A percentile compares a stretch with the other conserved stretches of the same genome.
phyloP scores from a whole-genome alignment of 2,888 invertebrate species.

The Phasia obesa region DNA sequence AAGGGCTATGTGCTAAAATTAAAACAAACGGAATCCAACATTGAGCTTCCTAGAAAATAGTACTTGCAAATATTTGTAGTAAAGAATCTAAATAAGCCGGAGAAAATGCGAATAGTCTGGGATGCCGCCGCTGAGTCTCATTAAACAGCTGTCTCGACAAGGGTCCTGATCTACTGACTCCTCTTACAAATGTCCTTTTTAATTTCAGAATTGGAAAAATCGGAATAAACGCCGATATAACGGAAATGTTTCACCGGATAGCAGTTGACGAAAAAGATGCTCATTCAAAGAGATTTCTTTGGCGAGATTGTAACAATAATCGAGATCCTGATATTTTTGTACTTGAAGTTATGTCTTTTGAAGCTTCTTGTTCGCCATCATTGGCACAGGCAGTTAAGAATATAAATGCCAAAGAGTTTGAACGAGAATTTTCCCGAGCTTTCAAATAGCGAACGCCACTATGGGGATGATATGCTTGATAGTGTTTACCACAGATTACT shows the following conservation, averaged over 20 bases:
- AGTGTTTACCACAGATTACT: too few relatives aligned
- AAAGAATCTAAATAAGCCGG: too few relatives aligned
- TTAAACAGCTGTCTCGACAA: too few relatives aligned
- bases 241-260: neutral
- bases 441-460: conserved; percentile 64
- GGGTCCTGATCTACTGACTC: neutral
- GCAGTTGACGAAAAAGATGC: conserved; percentile 71
- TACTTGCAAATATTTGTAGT: too few relatives aligned
- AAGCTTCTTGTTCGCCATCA: conserved; percentile 72
- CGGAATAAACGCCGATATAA: neutral
- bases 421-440: conserved; percentile 62
- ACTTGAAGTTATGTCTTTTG: conserved; percentile 73
- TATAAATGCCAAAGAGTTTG: conserved; percentile 62
- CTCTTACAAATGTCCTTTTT: conserved; percentile 74
- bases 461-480: conserved; percentile 75
- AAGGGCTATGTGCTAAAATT: too few relatives aligned
- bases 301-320: conserved; percentile 67
- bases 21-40: neutral
- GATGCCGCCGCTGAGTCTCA: too few relatives aligned
- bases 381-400: conserved; percentile 72
- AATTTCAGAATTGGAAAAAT: conserved; percentile 72
- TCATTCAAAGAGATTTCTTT: conserved; percentile 76
- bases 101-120: too few relatives aligned
- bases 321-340: conserved; percentile 66
- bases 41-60: neutral